Percentiles rank a stretch among this genome's conserved stretches.
Evolutionary conservation across 2,113 vertebrate genomes (phyloP).

Genomic region (Ahaetulla prasina): DNA sequence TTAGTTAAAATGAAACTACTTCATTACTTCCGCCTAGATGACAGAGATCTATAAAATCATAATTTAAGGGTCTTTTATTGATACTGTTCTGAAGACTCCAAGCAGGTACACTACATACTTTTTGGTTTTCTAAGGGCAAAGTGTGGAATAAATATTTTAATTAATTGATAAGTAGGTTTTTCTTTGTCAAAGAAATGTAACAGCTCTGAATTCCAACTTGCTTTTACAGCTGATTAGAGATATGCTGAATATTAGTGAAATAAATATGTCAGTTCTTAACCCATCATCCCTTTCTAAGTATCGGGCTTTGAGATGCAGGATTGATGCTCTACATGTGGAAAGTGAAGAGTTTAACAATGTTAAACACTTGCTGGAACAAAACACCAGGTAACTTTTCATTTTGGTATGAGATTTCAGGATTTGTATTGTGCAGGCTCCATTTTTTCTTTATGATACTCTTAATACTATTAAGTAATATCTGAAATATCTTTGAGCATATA

Average conservation of each 20-base stretch:
- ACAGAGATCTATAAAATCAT: background rate
- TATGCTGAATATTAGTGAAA: conserved; percentile 76
- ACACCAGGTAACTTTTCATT: conserved; percentile 49
- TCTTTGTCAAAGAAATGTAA: background rate
- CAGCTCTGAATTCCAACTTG: conserved; percentile 16
- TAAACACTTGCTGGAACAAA: conserved; percentile 52
- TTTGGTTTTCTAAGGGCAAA: background rate
- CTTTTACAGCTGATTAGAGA: conserved; percentile 77
- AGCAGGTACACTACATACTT: background rate
- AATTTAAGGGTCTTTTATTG: background rate
- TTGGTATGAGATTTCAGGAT: background rate
- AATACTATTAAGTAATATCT: background rate
- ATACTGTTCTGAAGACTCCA: background rate
- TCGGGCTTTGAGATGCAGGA: conserved; percentile 78
- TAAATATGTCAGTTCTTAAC: conserved; percentile 60
- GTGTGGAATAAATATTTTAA: background rate
- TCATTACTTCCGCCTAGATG: background rate
- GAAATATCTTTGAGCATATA: background rate
- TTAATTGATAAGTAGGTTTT: background rate
- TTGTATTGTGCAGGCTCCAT: background rate
- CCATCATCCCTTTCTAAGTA: conserved; percentile 79
- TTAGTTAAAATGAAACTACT: background rate
- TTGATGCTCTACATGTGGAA: conserved; percentile 65
- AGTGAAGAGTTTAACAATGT: conserved; percentile 69
- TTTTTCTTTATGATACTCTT: background rate